phyloP scores from a whole-genome alignment of 2,113 vertebrate genomes.

The Mesoclemmys tuberculata region DNA sequence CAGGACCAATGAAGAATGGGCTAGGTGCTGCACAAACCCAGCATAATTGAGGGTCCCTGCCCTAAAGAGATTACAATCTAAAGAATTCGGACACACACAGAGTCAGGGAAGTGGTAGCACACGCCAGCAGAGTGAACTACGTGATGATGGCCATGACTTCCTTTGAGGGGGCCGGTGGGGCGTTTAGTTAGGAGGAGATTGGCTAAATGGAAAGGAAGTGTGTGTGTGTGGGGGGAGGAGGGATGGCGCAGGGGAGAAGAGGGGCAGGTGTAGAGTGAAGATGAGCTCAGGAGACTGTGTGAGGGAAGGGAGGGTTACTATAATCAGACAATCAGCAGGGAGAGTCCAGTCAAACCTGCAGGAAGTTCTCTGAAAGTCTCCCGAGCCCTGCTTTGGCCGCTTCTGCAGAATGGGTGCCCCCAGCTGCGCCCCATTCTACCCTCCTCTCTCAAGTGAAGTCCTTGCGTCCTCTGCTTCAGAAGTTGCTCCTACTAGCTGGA shows the following conservation, averaged over 20 bases:
- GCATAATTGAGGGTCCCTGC: not conserved
- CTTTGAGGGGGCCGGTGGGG: no score
- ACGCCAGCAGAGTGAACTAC: not conserved
- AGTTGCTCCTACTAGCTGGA: not conserved
- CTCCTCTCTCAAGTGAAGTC: not conserved
- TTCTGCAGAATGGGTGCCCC: not conserved
- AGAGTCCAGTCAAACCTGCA: not conserved
- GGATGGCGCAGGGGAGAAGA: not conserved
- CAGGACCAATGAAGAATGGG: not conserved
- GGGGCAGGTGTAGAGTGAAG: not conserved
- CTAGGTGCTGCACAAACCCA: not conserved
- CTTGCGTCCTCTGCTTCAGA: not conserved
- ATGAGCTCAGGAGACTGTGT: not conserved
- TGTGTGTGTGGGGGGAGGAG: no score
- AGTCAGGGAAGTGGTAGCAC: not conserved
- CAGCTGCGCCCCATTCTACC: not conserved
- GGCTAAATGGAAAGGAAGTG: not conserved
- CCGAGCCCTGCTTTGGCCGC: not conserved
- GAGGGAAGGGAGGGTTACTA: not conserved
- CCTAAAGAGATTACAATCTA: constrained; percentile 22
- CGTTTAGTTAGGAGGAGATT: not conserved
- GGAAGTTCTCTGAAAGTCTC: not conserved
- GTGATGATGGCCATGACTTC: not conserved
- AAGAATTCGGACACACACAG: not conserved
- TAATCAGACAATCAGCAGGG: not conserved